phyloP scores from a whole-genome alignment of 2,888 invertebrate species.

The Dromius quadrimaculatus region DNA sequence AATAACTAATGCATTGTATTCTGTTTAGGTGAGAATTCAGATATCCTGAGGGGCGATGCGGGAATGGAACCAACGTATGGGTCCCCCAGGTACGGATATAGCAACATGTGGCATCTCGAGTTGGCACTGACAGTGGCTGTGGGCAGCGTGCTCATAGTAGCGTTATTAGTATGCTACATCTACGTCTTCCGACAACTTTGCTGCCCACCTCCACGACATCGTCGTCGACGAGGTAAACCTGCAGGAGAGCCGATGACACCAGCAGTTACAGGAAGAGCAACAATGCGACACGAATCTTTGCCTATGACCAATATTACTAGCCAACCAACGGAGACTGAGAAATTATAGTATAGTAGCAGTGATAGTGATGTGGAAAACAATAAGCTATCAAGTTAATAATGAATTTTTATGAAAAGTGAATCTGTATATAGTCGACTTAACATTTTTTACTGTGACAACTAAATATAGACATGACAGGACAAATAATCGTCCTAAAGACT shows the following conservation, averaged over 20 bases:
- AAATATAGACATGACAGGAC: too few relatives aligned
- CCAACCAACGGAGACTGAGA: conserved; percentile 46
- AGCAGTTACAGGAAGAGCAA: conserved; percentile 14
- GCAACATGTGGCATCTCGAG: conserved; percentile 40
- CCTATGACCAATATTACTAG: conserved; percentile 45
- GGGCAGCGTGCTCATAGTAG: conserved; percentile 72
- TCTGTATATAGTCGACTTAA: too few relatives aligned
- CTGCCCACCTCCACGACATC: conserved; percentile 62
- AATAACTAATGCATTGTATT: too few relatives aligned
- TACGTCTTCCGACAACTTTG: conserved; percentile 75
- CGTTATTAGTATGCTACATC: conserved; percentile 74
- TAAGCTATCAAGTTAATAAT: not conserved
- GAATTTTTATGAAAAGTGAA: too few relatives aligned
- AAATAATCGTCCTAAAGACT: too few relatives aligned
- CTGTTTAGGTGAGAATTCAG: conserved; percentile 1
- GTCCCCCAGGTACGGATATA: conserved; percentile 23
- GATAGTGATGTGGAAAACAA: not conserved
- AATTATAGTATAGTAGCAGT: conserved; percentile 32
- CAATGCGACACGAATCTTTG: conserved; percentile 26
- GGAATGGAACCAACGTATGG: conserved; percentile 9
- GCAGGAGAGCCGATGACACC: not conserved
- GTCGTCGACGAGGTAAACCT: conserved; percentile 10
- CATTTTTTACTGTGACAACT: too few relatives aligned
- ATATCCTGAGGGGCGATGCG: conserved; percentile 21
- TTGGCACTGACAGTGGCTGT: conserved; percentile 71